Evolutionary conservation across 2,888 invertebrate species (phyloP).

Genomic region (Unio pictorum): DNA sequence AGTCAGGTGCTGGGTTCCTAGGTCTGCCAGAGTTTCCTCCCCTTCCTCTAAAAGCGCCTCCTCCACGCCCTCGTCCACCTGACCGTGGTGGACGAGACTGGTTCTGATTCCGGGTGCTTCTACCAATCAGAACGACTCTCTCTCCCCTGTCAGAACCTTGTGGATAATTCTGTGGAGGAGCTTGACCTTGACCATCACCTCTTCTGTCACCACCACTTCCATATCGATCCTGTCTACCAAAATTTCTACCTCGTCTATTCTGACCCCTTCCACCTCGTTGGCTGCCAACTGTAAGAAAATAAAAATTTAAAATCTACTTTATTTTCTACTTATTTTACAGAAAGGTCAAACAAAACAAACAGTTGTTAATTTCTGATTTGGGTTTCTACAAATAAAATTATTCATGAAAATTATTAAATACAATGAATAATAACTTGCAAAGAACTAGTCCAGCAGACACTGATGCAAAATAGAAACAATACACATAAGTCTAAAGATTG

Average conservation of each 20-base stretch:
- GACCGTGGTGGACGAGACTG: slow-evolving; percentile 16
- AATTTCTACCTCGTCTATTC: not conserved
- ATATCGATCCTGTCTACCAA: slow-evolving; percentile 2
- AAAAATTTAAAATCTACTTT: too few relatives aligned
- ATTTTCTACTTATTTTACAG: too few relatives aligned
- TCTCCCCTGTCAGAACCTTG: slow-evolving; percentile 19
- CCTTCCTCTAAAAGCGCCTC: slow-evolving; percentile 26
- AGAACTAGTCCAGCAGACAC: too few relatives aligned
- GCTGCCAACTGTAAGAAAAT: slow-evolving; percentile 1
- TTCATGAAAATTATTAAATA: too few relatives aligned
- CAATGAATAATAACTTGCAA: too few relatives aligned
- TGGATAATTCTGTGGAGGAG: slow-evolving; percentile 3
- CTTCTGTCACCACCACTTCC: not conserved
- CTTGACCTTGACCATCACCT: slow-evolving; percentile 3
- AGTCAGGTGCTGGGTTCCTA: too few relatives aligned
- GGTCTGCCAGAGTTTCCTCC: slow-evolving; percentile 14
- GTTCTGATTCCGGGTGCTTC: slow-evolving; percentile 25
- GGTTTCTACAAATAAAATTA: too few relatives aligned
- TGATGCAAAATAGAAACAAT: too few relatives aligned
- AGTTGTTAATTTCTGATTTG: too few relatives aligned
- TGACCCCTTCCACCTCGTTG: not conserved
- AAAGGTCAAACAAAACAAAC: too few relatives aligned
- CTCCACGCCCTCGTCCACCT: slow-evolving; percentile 23
- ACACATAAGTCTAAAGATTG: too few relatives aligned
- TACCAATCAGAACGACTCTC: slow-evolving; percentile 34